These are phyloP conservation scores for Marasmarcha lunaedactyla DNA, from an alignment of 2,888 invertebrate genomes.

Conservation along the genomic window DNA sequence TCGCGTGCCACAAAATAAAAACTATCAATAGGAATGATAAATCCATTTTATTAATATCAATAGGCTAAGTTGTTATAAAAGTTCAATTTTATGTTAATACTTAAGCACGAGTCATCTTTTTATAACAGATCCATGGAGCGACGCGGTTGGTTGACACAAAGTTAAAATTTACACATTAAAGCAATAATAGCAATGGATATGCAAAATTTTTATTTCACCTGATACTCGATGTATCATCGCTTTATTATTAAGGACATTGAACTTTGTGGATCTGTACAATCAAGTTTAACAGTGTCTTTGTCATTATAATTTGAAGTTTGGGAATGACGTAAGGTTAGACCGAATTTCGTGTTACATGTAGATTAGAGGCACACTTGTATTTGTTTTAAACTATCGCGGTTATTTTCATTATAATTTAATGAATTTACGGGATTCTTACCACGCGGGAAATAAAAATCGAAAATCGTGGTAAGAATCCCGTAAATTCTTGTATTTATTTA, in stretches of 20 bases:
- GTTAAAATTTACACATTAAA: conserved; percentile 47
- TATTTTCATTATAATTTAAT: too few relatives aligned
- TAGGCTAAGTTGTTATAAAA: too few relatives aligned
- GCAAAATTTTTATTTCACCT: conserved; percentile 49
- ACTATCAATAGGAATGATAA: too few relatives aligned
- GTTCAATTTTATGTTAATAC: conserved; percentile 27
- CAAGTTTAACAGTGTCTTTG: conserved; percentile 26
- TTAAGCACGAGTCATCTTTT: conserved; percentile 21
- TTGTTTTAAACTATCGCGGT: too few relatives aligned
- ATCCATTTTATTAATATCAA: too few relatives aligned
- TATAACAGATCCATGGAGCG: not conserved
- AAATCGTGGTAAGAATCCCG: too few relatives aligned
- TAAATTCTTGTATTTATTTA: too few relatives aligned
- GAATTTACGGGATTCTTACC: too few relatives aligned
- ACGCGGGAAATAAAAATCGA: too few relatives aligned
- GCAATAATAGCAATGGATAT: conserved; percentile 43
- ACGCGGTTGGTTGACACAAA: conserved; percentile 15
- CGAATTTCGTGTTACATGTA: too few relatives aligned
- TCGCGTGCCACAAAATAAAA: too few relatives aligned
- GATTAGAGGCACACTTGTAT: too few relatives aligned
- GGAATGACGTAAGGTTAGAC: not conserved
- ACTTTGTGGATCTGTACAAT: conserved; percentile 34
- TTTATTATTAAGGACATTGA: conserved; percentile 45
- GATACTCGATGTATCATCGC: conserved; percentile 31
- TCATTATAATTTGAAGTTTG: conserved; percentile 1